phyloP scores from a whole-genome alignment of 2,797 vertebrate genomes.

The Dromococcyx pavoninus region DNA sequence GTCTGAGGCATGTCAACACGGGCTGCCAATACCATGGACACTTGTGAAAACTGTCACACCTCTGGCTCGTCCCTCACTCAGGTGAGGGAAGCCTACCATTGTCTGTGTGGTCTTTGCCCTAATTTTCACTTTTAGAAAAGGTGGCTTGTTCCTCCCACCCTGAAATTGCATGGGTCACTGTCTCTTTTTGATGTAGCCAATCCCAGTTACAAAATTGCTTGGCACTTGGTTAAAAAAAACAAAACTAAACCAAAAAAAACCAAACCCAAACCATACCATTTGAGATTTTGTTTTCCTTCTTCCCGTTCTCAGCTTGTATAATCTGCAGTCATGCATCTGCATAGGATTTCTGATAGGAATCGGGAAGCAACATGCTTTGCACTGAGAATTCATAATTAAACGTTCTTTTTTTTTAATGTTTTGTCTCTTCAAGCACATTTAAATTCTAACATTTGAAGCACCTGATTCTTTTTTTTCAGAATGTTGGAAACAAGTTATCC shows the following conservation, averaged over 20 bases:
- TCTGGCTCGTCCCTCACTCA: background rate
- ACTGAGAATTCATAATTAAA: background rate
- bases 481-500: constrained; percentile 32
- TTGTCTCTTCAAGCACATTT: constrained; percentile 17
- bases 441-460: constrained; percentile 4
- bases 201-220: background rate
- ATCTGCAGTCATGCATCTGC: background rate
- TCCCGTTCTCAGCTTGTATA: background rate
- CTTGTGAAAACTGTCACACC: background rate
- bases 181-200: background rate
- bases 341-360: background rate
- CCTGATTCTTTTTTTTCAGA: background rate
- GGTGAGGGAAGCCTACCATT: background rate
- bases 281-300: background rate
- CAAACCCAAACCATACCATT: too few species aligned
- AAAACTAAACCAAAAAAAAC: background rate
- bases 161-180: background rate
- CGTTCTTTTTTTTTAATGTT: background rate
- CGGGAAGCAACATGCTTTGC: background rate
- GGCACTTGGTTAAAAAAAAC: background rate
- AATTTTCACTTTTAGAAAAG: background rate
- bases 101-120: background rate
- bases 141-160: background rate
- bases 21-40: background rate
- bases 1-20: background rate